Percentiles rank a stretch among this genome's conserved stretches.
phyloP scores from a whole-genome alignment of 1,140 invertebrate genomes.

The Cyclina sinensis region DNA sequence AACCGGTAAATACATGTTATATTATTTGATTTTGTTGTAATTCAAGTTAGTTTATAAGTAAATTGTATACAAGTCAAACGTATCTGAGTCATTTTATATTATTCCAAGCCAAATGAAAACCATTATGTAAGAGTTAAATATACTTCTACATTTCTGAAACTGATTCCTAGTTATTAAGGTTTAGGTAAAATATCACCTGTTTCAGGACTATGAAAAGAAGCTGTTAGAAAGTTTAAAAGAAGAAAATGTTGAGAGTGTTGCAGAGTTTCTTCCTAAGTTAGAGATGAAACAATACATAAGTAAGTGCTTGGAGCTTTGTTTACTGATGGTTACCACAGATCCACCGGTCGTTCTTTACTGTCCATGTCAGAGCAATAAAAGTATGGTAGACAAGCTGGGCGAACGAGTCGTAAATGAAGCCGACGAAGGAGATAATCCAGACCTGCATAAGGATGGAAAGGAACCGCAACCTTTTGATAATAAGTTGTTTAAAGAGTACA shows the following conservation, averaged over 20 bases:
- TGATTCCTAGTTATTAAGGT: too few species aligned
- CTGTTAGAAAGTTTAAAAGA: not conserved
- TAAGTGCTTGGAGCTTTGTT: slow-evolving; percentile 17
- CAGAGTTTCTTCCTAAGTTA: not conserved
- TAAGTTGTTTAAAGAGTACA: slow-evolving; percentile 60
- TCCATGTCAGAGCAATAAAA: not conserved
- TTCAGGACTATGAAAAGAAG: not conserved
- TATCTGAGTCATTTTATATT: too few species aligned
- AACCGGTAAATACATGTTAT: not conserved
- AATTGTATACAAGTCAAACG: too few species aligned
- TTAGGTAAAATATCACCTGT: too few species aligned
- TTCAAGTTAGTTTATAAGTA: too few species aligned
- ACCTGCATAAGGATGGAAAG: not conserved
- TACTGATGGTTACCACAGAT: slow-evolving; percentile 14
- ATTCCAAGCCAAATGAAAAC: too few species aligned
- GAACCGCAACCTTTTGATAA: slow-evolving; percentile 39
- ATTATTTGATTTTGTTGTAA: not conserved
- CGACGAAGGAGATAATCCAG: not conserved
- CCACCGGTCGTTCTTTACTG: slow-evolving; percentile 73
- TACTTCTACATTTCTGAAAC: too few species aligned
- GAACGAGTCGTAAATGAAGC: not conserved
- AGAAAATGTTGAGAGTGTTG: not conserved
- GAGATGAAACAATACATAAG: not conserved
- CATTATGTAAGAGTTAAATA: too few species aligned
- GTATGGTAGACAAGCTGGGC: not conserved